Percentiles rank a stretch among this genome's conserved stretches.
phyloP scores from a whole-genome alignment of 1,140 invertebrate genomes.

The Lerema accius region DNA sequence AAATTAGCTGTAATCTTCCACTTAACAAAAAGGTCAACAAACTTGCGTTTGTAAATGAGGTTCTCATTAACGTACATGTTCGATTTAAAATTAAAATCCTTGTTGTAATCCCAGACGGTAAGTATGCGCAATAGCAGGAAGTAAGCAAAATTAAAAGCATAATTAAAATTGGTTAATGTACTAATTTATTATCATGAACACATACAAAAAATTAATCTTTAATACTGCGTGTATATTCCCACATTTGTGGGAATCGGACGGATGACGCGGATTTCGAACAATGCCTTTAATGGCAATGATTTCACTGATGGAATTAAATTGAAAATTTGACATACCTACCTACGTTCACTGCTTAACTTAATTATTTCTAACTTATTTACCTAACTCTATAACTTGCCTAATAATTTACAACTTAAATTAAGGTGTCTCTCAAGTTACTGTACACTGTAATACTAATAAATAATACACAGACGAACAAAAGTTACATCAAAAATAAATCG shows the following conservation, averaged over 20 bases:
- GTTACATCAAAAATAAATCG: not conserved
- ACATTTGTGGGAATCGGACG: conserved; percentile 25
- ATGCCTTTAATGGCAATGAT: conserved; percentile 20
- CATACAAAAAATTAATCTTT: conserved; percentile 45
- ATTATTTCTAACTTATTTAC: not conserved
- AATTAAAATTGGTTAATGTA: conserved; percentile 58
- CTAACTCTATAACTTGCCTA: not conserved
- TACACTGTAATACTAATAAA: not conserved
- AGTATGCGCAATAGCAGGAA: conserved; percentile 23
- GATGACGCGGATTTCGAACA: conserved; percentile 17
- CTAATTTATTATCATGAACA: conserved; percentile 49
- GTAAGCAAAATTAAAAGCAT: conserved; percentile 34
- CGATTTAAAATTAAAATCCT: conserved; percentile 28
- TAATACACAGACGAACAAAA: too few relatives aligned
- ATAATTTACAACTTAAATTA: conserved; percentile 1
- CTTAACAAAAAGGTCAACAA: conserved; percentile 61
- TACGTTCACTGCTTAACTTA: not conserved
- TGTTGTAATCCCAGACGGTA: not conserved
- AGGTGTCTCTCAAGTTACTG: not conserved
- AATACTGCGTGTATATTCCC: conserved; percentile 26
- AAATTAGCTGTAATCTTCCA: conserved; percentile 72
- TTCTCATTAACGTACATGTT: not conserved
- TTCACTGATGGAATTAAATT: conserved; percentile 20
- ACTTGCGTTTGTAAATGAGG: conserved; percentile 44
- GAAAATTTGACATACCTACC: conserved; percentile 8